These are phyloP conservation scores for Rhinatrema bivittatum DNA, from an alignment of 2,797 vertebrate genomes.

Conservation along the genomic window DNA sequence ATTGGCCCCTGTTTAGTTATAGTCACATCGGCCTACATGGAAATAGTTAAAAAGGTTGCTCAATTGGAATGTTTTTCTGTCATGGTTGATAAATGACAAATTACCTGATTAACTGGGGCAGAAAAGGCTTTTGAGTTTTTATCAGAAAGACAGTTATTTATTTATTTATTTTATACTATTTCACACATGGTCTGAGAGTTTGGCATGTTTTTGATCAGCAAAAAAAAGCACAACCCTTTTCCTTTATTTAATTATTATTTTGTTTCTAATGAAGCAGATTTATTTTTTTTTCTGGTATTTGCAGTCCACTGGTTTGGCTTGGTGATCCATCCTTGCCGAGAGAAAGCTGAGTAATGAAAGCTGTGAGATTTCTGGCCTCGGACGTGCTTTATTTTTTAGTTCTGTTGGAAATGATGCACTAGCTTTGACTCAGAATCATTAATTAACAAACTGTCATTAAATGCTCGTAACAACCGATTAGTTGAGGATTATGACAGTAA, in stretches of 20 bases:
- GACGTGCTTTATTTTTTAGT: constrained; percentile 34
- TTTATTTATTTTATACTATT: too few relatives aligned
- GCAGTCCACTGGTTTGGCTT: constrained; percentile 33
- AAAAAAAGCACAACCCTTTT: constrained; percentile 12
- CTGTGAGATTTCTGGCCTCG: constrained; percentile 28
- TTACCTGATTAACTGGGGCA: background rate
- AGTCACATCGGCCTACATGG: too few relatives aligned
- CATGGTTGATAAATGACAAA: background rate
- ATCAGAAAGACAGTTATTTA: too few relatives aligned
- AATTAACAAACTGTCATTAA: constrained; percentile 55
- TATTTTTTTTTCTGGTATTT: constrained; percentile 26
- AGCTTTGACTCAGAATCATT: constrained; percentile 48
- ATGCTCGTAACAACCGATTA: constrained; percentile 48
- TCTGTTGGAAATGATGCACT: constrained; percentile 36
- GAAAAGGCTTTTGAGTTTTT: background rate
- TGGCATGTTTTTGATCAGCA: constrained; percentile 32
- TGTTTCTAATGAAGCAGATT: constrained; percentile 36
- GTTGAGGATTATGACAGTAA: too few relatives aligned
- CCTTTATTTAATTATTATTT: constrained; percentile 27
- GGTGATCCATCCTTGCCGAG: constrained; percentile 30
- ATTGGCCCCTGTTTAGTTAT: too few relatives aligned
- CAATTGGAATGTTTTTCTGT: constrained; percentile 1
- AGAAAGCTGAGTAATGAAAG: constrained; percentile 35
- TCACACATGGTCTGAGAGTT: constrained; percentile 18
- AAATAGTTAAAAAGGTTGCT: background rate